These are phyloP conservation scores for Scrobipalpa costella DNA, from an alignment of 2,888 invertebrate species.

Conservation along the genomic window DNA sequence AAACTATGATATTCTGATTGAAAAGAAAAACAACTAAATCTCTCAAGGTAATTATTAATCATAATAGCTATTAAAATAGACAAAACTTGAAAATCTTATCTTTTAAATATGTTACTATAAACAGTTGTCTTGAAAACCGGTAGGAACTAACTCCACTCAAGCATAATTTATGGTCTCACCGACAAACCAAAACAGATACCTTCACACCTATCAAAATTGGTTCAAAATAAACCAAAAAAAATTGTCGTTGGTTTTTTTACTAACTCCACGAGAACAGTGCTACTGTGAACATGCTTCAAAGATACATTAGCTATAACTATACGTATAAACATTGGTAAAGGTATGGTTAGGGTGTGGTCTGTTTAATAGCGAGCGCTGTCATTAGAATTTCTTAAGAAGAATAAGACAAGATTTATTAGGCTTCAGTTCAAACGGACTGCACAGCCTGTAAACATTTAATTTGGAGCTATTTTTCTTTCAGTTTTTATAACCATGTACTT, in stretches of 20 bases:
- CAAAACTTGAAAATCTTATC: no score
- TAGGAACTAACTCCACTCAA: no score
- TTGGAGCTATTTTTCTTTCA: no score
- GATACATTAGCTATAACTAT: slow-evolving; percentile 31
- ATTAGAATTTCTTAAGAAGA: neutral
- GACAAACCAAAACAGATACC: slow-evolving; percentile 17
- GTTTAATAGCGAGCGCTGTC: slow-evolving; percentile 41
- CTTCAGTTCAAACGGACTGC: no score
- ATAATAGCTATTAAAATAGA: no score
- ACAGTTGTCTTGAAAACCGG: no score
- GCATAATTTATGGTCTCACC: neutral
- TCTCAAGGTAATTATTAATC: no score
- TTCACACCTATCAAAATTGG: slow-evolving; percentile 12
- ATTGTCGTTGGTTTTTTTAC: slow-evolving; percentile 26
- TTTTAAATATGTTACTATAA: no score
- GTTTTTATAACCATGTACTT: no score
- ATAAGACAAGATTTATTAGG: no score
- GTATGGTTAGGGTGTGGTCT: slow-evolving; percentile 32
- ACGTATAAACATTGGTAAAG: slow-evolving; percentile 50
- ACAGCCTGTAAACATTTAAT: no score
- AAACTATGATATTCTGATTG: neutral
- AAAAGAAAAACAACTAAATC: no score
- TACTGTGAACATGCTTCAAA: slow-evolving; percentile 22
- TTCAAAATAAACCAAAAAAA: slow-evolving; percentile 7
- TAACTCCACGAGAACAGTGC: slow-evolving; percentile 22